A percentile compares a stretch with the other conserved stretches of the same genome.
These are phyloP conservation scores for Magallana ariakensis DNA, from an alignment of 1,140 invertebrate species.

Conservation along the genomic window DNA sequence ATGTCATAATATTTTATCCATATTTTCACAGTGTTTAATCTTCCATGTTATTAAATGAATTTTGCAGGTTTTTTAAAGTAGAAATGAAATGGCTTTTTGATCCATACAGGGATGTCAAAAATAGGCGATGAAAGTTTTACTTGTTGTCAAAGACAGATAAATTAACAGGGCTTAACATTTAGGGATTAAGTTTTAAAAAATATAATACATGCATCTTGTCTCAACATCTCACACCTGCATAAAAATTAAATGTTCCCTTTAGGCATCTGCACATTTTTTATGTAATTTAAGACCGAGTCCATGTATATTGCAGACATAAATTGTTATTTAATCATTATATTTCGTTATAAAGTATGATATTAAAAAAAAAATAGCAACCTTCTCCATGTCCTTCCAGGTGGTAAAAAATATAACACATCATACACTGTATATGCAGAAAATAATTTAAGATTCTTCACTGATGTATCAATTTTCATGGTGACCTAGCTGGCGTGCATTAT, in stretches of 20 bases:
- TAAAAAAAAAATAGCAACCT: no score
- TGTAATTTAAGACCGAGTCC: neutral
- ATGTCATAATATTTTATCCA: no score
- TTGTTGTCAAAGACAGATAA: neutral
- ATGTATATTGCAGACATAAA: constrained; percentile 9
- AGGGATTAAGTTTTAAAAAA: neutral
- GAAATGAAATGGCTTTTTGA: neutral
- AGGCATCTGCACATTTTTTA: neutral
- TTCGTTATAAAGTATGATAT: neutral
- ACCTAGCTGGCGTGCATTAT: no score
- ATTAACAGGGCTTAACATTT: neutral
- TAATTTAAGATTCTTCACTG: no score
- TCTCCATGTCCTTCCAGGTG: constrained; percentile 1
- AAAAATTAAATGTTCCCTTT: neutral
- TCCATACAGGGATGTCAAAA: neutral
- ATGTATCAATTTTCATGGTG: no score
- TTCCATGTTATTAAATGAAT: neutral
- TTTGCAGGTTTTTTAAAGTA: neutral
- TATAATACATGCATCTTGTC: neutral
- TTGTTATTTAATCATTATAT: neutral
- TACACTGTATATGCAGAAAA: neutral
- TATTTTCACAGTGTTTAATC: neutral
- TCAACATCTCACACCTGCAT: constrained; percentile 27
- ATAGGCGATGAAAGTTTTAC: neutral
- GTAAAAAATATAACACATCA: neutral